A percentile compares a stretch with the other conserved stretches of the same genome.
These are phyloP conservation scores for Strongylocentrotus purpuratus DNA, from an alignment of 35 echinoderm and acorn worm genomes.

Conservation along the genomic window DNA sequence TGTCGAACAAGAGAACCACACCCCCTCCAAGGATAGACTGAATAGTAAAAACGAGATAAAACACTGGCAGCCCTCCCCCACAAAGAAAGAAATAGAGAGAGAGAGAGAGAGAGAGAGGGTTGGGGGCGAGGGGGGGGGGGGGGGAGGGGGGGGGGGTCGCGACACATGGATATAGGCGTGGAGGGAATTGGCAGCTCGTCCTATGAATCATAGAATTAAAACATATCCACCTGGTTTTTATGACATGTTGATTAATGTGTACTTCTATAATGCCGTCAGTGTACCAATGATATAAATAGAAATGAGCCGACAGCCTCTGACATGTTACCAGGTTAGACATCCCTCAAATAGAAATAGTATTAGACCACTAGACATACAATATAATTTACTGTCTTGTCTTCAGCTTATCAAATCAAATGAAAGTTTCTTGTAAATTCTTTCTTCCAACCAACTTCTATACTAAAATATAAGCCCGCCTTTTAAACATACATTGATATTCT, in stretches of 20 bases:
- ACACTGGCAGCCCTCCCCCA: no score
- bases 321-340: background rate
- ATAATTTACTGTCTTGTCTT: background rate
- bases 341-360: background rate
- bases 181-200: background rate
- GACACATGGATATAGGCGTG: background rate
- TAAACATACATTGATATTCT: no score
- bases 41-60: no score
- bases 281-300: background rate
- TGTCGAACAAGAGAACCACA: no score
- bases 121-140: background rate
- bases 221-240: background rate
- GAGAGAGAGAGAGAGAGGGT: no score
- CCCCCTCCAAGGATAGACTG: no score
- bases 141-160: background rate
- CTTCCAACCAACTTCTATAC: no score
- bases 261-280: background rate
- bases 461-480: no score
- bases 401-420: background rate
- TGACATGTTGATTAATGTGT: background rate
- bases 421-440: no score
- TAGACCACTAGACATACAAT: background rate
- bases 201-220: background rate
- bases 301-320: background rate
- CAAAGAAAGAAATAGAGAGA: no score